Base-by-base conservation (phyloP, 2,888 invertebrate genomes). In the Nipponacmea schrenckii region DNA sequence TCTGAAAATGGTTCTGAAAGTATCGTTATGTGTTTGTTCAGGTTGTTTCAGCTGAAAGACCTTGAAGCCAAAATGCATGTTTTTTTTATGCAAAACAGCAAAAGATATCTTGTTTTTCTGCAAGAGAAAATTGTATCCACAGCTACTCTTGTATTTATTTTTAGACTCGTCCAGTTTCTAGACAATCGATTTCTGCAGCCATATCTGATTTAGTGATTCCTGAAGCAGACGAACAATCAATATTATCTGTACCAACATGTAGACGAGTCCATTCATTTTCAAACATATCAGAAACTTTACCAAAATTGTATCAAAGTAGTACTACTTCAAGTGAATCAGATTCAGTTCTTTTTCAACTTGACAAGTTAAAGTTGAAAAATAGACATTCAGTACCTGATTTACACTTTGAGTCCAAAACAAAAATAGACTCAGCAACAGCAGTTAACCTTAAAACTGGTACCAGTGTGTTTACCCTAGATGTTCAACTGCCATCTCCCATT, bases 391-490 rank as follows among this genome's bases (percentile, higher is more conserved):
- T 56, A 24, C 56, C 56, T 10, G 56, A 56, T 15, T 20, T 56
- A 24, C 20, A 56, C 10, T 56, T 12, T 24, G 20, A 20, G 24
- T 10, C 20, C 56, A 56, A 56, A 56, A 10, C 20, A 20, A 10
- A 12, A n/a, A 65, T 73, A 7, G 79, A 79, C 15, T 73, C 80
- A 27, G 82, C 83, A 26, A 81, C 79, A 64, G 86, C 85, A 20
- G 80, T 85, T 39, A 86, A 85, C 71, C 72, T 86, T 39, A 87
- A 86, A 77, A 86, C 86, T 24, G 86, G 86, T 50, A 76, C 84
- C 66, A 84, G 83, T 79, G 82, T 87, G 39, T 84, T 87, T 66
- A 80, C 83, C 5, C 69, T 86, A 62, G 86, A 86, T 62, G 14
- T 71, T 27, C 70, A 69, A 24, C 46, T 69, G 20, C 65, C 69